Evolutionary conservation across 2,113 vertebrate genomes (phyloP).

Genomic region (Uria lomvia): DNA sequence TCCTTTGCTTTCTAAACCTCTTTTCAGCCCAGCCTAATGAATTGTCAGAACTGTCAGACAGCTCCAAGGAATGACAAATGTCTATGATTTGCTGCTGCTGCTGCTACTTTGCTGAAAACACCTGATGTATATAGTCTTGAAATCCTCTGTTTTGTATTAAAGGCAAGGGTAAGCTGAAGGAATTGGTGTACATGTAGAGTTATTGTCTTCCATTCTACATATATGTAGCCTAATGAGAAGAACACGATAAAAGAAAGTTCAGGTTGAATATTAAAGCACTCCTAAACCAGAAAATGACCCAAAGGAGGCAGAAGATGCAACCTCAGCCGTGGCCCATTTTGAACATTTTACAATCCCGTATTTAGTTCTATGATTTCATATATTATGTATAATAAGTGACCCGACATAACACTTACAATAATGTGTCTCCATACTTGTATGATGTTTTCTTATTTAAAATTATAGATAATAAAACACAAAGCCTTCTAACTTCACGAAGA

Average conservation of each 20-base stretch:
- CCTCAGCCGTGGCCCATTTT: background rate
- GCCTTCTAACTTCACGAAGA: constrained; percentile 6
- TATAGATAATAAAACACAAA: constrained; percentile 14
- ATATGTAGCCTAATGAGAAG: background rate
- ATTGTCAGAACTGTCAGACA: constrained; percentile 86
- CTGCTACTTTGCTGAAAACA: constrained; percentile 76
- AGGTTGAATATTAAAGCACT: background rate
- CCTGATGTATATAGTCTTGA: constrained; percentile 79
- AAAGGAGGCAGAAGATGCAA: background rate
- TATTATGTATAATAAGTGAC: background rate
- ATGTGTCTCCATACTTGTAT: background rate
- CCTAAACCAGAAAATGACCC: background rate
- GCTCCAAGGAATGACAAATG: constrained; percentile 85
- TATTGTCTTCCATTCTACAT: constrained; percentile 50
- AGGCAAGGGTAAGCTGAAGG: constrained; percentile 72
- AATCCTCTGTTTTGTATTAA: constrained; percentile 73
- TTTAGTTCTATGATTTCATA: background rate
- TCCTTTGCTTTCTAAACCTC: constrained; percentile 78
- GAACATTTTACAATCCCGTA: background rate
- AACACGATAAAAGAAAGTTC: background rate
- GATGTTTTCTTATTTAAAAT: constrained; percentile 6
- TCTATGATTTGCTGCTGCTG: constrained; percentile 79
- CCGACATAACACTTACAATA: background rate
- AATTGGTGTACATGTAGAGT: constrained; percentile 62
- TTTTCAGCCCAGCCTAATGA: constrained; percentile 82